Evolutionary conservation across 2,888 invertebrate genomes (phyloP).

Genomic region (Sturmia bella): DNA sequence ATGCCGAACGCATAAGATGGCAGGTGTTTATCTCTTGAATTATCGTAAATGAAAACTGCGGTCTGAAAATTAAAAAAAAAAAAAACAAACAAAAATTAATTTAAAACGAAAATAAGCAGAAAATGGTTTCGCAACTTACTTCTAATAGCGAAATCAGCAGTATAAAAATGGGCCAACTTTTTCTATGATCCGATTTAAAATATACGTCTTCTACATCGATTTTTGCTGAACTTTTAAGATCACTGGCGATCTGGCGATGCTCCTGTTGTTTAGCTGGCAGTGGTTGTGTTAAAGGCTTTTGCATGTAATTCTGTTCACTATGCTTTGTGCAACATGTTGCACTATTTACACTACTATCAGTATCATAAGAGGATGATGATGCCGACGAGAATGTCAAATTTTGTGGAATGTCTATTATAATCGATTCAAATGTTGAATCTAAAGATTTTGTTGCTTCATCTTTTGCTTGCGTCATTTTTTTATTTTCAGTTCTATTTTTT

Average conservation of each 20-base stretch:
- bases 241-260: constrained; percentile 26
- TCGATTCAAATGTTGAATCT: constrained; percentile 73
- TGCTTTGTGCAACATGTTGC: constrained; percentile 79
- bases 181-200: constrained; percentile 76
- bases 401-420: constrained; percentile 79
- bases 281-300: constrained; percentile 70
- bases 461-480: constrained; percentile 66
- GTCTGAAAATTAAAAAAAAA: constrained; percentile 85
- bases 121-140: constrained; percentile 72
- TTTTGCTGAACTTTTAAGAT: constrained; percentile 35
- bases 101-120: neutral
- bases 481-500: constrained; percentile 53
- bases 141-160: constrained; percentile 79
- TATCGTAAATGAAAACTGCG: constrained; percentile 95
- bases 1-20: constrained; percentile 91
- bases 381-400: constrained; percentile 68
- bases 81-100: constrained; percentile 25
- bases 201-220: constrained; percentile 70
- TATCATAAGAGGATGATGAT: constrained; percentile 76
- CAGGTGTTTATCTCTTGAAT: constrained; percentile 83
- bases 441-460: constrained; percentile 60
- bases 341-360: constrained; percentile 79
- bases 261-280: constrained; percentile 59
- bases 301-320: constrained; percentile 79
- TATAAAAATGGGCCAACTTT: constrained; percentile 79